Evolutionary conservation across 2,888 invertebrate species (phyloP), one percentile per base, ranked within the genome.

Genomic region (Xestia ashworthii): DNA sequence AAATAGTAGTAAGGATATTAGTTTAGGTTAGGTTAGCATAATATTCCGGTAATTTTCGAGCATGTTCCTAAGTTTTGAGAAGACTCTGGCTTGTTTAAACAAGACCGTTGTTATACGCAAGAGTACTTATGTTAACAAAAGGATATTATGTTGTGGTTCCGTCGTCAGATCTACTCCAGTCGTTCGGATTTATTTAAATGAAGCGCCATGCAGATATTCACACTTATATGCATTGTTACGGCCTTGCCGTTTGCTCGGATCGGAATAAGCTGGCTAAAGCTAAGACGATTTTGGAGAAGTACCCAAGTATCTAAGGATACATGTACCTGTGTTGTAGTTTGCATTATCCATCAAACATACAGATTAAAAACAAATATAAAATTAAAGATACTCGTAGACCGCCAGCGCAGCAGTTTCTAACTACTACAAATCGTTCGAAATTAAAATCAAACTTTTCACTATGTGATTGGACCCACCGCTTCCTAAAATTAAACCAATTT

Each of bases 1-100:
- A 83, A 70, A 70, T 67, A 73, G 55, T 66, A 55, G 55, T 66
- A 55, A 70, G n/a, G 25, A 44, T 66, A 69, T 70, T 69, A 32
- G 76, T 82, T 68, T 75, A 68, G 67, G 62, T 44, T 25, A 41
- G 44, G 19, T 53, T 50, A 38, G 53, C 38, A 50, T 82, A 74
- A 69, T 53, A 74, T 69, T 75, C 8, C 14, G 22, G n/a, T 58
- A 48, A 67, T 48, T 62, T 62, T 48, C 11, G 32, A 14, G 4
- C 9, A 1, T 71, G 50, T 71, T 55, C 9, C 44, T 71, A 14
- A 41, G 55, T 53, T 60, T 14, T 19, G 68, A 11, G 44, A 71
- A 50, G 38, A 19, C 0, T 32, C 6, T 12, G 6, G 5, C 38
- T 58, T 53, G 53, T 60, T 65, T 6, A 41, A 71, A 83, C 46